Conservation (phyloP, 2,888 invertebrate genomes). For the Archips crataeganus region DNA sequence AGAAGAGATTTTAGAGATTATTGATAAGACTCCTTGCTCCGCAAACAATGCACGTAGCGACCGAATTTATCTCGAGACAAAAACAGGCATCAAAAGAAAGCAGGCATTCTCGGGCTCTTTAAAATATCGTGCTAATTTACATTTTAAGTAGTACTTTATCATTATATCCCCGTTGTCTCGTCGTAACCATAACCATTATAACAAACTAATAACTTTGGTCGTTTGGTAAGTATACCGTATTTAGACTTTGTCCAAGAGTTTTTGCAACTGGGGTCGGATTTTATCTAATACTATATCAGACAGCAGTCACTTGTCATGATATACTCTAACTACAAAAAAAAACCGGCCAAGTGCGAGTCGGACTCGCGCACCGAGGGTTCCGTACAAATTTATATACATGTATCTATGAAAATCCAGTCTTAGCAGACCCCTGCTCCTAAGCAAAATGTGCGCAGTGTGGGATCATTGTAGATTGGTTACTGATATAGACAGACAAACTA, state of each 20-base stretch:
- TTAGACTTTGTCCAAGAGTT: background rate
- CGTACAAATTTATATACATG: too few species aligned
- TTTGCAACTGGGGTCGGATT: background rate
- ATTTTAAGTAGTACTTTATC: constrained; percentile 27
- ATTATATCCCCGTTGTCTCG: background rate
- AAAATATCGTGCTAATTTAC: constrained; percentile 9
- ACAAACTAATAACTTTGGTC: background rate
- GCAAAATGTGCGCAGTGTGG: too few species aligned
- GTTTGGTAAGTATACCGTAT: background rate
- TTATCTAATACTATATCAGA: background rate
- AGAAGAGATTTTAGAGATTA: background rate
- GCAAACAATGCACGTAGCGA: constrained; percentile 9
- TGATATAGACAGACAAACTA: too few species aligned
- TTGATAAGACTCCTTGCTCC: background rate
- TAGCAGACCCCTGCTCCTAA: too few species aligned
- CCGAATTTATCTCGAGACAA: constrained; percentile 13
- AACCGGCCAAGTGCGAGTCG: too few species aligned
- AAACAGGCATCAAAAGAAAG: constrained; percentile 10
- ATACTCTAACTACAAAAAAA: too few species aligned
- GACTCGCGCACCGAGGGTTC: too few species aligned
- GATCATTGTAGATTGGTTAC: too few species aligned
- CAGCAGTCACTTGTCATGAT: background rate
- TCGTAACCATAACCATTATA: background rate
- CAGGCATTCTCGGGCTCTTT: background rate
- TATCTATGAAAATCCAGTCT: too few species aligned